These are phyloP conservation scores for Drosophila trichaetosa DNA, from an alignment of 2,888 invertebrate genomes.

Conservation along the genomic window DNA sequence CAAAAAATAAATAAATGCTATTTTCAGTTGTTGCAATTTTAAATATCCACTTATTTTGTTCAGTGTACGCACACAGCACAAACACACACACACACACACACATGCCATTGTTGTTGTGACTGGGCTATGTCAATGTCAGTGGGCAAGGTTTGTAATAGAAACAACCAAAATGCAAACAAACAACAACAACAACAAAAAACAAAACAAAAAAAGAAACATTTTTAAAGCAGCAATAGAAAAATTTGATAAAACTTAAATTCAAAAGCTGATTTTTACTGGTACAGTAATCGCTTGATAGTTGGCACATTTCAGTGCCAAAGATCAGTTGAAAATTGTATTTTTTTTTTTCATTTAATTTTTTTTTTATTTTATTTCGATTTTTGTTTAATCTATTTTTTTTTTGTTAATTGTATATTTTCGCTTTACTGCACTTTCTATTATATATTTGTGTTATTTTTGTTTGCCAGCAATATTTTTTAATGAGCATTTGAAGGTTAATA, in stretches of 20 bases:
- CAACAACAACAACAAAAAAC: background rate
- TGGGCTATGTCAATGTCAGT: conserved; percentile 49
- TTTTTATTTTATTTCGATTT: background rate
- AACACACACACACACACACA: background rate
- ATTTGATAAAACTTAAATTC: conserved; percentile 1
- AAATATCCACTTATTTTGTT: background rate
- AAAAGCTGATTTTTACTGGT: background rate
- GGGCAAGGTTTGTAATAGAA: conserved; percentile 40
- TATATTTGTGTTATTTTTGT: background rate
- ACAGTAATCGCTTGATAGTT: conserved; percentile 1
- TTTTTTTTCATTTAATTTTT: background rate
- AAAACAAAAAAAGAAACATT: background rate
- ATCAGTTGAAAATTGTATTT: background rate
- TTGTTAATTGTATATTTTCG: background rate
- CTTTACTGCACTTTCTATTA: background rate
- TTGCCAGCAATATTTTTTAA: conserved; percentile 20
- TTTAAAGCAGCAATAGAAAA: background rate
- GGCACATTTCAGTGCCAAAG: background rate
- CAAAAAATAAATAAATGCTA: background rate
- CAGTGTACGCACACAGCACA: background rate
- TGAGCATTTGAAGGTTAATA: conserved; percentile 37
- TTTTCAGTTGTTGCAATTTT: background rate
- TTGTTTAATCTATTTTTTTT: background rate
- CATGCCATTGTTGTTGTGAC: background rate
- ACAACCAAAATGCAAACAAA: conserved; percentile 18